Percentiles rank a stretch among this genome's conserved stretches.
These are phyloP conservation scores for Etia nguti DNA, from an alignment of 2,113 vertebrate genomes.

Conservation along the genomic window DNA sequence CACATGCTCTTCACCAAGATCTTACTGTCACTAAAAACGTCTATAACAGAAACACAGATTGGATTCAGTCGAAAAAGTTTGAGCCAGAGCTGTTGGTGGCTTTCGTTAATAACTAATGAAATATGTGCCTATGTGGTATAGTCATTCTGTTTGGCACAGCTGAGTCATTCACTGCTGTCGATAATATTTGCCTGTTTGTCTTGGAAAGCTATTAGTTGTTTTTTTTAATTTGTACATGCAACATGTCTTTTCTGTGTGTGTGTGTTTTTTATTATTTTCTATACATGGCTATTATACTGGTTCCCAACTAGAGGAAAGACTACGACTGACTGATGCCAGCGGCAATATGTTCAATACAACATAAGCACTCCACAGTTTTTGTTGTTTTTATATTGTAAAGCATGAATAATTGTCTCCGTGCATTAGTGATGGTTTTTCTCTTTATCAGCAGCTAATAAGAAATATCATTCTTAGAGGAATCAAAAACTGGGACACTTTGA, in stretches of 20 bases:
- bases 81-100: neutral
- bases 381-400: constrained; percentile 3
- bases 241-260: neutral
- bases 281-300: neutral
- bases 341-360: neutral
- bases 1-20: neutral
- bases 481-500: constrained; percentile 16
- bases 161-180: neutral
- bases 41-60: neutral
- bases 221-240: neutral
- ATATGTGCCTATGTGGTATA: neutral
- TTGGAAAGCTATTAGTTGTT: fast-evolving
- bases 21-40: neutral
- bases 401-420: neutral
- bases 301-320: neutral
- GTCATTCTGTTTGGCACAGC: neutral
- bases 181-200: neutral
- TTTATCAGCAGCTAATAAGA: neutral
- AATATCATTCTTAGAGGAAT: constrained; percentile 2
- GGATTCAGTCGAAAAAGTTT: neutral
- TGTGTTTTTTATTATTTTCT: neutral
- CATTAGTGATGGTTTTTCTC: neutral
- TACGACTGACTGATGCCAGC: neutral
- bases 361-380: neutral
- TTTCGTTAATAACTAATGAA: neutral